These are phyloP conservation scores for Bombus waltoni DNA, from an alignment of 1,140 invertebrate genomes.

Conservation along the genomic window DNA sequence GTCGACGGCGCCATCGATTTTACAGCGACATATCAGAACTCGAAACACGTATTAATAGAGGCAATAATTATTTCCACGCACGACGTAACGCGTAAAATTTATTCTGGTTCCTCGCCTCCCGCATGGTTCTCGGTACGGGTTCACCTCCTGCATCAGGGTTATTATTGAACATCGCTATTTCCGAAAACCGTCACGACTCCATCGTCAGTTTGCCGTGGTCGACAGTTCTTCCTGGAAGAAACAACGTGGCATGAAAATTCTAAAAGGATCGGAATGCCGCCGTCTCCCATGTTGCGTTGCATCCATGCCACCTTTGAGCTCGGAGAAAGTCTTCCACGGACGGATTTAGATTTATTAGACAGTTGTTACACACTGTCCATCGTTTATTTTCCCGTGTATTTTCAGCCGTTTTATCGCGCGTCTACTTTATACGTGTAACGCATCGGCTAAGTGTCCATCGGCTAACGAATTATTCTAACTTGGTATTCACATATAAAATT, in stretches of 20 bases:
- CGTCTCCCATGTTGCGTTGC: background rate
- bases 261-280: slow-evolving; percentile 41
- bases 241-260: slow-evolving; percentile 37
- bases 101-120: slow-evolving; percentile 30
- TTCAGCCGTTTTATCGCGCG: background rate
- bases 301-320: background rate
- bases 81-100: slow-evolving; percentile 23
- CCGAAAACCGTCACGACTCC: slow-evolving; percentile 46
- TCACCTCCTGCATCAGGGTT: slow-evolving; percentile 50
- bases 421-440: background rate
- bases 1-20: background rate
- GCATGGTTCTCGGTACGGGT: slow-evolving; percentile 19
- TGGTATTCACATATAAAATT: background rate
- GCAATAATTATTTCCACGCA: slow-evolving; percentile 21
- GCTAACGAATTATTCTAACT: background rate
- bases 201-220: background rate
- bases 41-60: slow-evolving; percentile 5
- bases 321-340: background rate
- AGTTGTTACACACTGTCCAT: background rate
- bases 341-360: slow-evolving; percentile 37
- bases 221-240: slow-evolving; percentile 37
- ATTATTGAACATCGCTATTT: slow-evolving; percentile 52
- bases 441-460: background rate
- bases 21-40: background rate
- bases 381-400: slow-evolving; percentile 15